Evolutionary conservation across 1,140 invertebrate species (phyloP), one percentile per base, ranked within the genome.

Genomic region (Onthophagus taurus): DNA sequence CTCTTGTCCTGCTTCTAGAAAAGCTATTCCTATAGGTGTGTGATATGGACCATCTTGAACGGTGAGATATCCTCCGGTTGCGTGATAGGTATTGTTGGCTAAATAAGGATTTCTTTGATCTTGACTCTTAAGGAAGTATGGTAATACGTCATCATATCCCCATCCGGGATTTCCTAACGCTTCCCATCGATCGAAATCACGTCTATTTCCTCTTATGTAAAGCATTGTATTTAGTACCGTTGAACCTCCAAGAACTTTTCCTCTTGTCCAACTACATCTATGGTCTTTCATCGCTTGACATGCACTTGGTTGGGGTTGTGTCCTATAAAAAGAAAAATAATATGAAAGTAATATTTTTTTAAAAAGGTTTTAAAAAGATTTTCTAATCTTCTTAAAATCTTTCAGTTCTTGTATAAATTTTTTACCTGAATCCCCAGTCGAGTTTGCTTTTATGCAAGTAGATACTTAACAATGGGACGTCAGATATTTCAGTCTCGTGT

Each of bases 171-270:
- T 94, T 0, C 93, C 92, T 29, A 89, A 76, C 0, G 71, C 70
- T 24, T 83, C 84, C 93, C 93, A 97, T 37, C 49, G 74, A 61
- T 97, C 87, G 56, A 79, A 97, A 61, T 97, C 92, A 2, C 79
- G 69, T 44, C 79, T 76, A 68, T 96, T 93, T 0, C 93, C 93
- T 44, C 93, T 70, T 4, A 96, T 80, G 61, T 96, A 96, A 0
- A 94, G 74, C 92, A 97, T 89, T 0, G 85, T 87, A 50, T 89
- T 90, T 0, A 89, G 63, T 0, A 89, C 85, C 11, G 80, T 83
- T 0, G 86, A 91, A 1, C 93, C 94, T 1, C 92, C 92, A 8
- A 89, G 60, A 2, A 86, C 77, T 66, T 89, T 88, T 30, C 87
- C 87, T 41, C 85, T 74, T 0, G 85, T 89, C 86, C 45, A 47